phyloP scores from a whole-genome alignment of 2,113 vertebrate genomes.

The Siniperca knerii region DNA sequence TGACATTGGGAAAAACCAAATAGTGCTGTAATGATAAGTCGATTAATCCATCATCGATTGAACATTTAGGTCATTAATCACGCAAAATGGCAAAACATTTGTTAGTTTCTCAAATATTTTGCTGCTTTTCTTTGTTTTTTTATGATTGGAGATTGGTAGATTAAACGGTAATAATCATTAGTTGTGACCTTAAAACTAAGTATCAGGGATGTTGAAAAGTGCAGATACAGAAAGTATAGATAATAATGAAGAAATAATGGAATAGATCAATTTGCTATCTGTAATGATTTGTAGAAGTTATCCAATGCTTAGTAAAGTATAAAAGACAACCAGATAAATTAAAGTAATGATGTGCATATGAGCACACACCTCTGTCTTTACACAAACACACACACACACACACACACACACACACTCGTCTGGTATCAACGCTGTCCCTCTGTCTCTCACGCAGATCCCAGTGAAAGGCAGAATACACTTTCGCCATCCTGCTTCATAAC shows the following conservation, averaged over 20 bases:
- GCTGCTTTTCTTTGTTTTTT: background rate
- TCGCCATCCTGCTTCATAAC: slow-evolving; percentile 52
- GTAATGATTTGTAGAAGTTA: background rate
- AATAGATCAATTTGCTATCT: background rate
- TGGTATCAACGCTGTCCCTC: background rate
- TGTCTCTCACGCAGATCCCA: background rate
- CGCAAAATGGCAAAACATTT: background rate
- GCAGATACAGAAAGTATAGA: background rate
- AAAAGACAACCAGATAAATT: slow-evolving; percentile 4
- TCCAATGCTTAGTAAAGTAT: background rate
- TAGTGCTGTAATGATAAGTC: too few species aligned
- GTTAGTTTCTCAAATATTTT: background rate
- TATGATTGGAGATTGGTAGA: background rate
- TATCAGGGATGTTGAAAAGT: background rate
- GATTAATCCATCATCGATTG: too few species aligned
- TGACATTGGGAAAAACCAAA: background rate
- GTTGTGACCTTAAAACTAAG: background rate
- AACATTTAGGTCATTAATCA: background rate
- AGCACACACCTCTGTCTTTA: background rate
- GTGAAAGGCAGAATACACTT: slow-evolving; percentile 20
- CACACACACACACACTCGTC: background rate
- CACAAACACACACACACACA: background rate
- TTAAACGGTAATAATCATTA: background rate
- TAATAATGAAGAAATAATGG: background rate
- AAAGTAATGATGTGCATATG: background rate